phyloP scores from a whole-genome alignment of 2,888 invertebrate species.

The Orchesellides sinensis region DNA sequence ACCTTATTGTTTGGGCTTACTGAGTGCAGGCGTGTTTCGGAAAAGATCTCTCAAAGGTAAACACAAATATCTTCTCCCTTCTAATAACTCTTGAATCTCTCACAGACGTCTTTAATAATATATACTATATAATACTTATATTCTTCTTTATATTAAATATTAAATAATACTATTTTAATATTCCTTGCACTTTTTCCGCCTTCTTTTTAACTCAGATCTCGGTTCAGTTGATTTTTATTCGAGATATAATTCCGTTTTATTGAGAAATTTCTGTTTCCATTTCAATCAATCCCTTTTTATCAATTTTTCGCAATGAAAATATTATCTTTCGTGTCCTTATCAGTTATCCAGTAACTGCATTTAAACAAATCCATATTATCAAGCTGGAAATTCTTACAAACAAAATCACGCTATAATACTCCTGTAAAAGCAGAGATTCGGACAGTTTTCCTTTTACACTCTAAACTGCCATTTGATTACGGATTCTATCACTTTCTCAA shows the following conservation, averaged over 20 bases:
- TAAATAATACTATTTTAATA: conserved; percentile 67
- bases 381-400: not conserved
- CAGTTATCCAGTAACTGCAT: not conserved
- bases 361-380: not conserved
- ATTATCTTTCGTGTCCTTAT: not conserved
- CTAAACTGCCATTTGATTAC: not conserved
- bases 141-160: conserved; percentile 72
- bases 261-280: conserved; percentile 40
- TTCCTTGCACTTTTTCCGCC: conserved; percentile 70
- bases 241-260: conserved; percentile 34
- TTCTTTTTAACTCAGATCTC: conserved; percentile 57
- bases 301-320: conserved; percentile 27
- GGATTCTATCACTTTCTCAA: not conserved
- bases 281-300: conserved; percentile 53
- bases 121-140: conserved; percentile 77
- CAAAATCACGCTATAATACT: not conserved
- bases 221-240: conserved; percentile 60
- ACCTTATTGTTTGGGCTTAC: conserved; percentile 75
- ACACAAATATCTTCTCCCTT: conserved; percentile 74
- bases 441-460: not conserved
- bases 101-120: conserved; percentile 75
- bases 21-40: conserved; percentile 90
- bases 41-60: conserved; percentile 98
- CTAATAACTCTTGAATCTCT: conserved; percentile 67
- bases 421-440: not conserved